Base-by-base conservation (phyloP, 2,888 invertebrate species). In the Protophormia terraenovae region DNA sequence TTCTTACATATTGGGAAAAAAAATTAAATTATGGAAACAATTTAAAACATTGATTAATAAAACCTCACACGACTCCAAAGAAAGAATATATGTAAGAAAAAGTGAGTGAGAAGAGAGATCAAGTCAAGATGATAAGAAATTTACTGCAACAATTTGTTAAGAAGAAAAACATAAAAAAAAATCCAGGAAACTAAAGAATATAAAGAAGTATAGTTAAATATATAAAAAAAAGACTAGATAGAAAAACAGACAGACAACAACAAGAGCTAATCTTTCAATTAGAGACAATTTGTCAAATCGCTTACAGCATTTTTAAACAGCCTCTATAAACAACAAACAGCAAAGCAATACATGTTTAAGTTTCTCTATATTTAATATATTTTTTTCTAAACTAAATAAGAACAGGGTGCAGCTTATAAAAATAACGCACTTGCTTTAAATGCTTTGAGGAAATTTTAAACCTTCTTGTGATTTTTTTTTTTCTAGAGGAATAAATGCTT, bases 211-310 rank as follows among this genome's bases (percentile, higher is more conserved):
- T 16, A 29, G 27, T 64, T 69, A 75, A 47, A 45, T 16, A 58
- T 60, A 64, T 58, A 67, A 24, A 41, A 45, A 72, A 62, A 50
- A 50, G 53, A 50, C 64, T 55, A 32, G 38, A 71, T 19, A 16
- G 67, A 55, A 10, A 53, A 41, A 82, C 35, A 32, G 41, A 53
- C 69, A 69, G 83, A 84, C 84, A 82, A 87, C 83, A 84, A 86
- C 86, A 86, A 87, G 71, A 87, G 90, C 92, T 92, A 92, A 92
- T 92, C 91, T 92, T 92, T 92, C 91, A 92, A 92, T 92, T 91
- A 91, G 91, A 91, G 90, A 89, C 92, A 92, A 92, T 92, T 92
- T 92, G 91, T 92, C 91, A 92, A 91, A 90, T 89, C 90, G 89
- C 90, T 90, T 90, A 89, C 88, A 90, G 89, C 89, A 86, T 85